A percentile compares a stretch with the other conserved stretches of the same genome.
Evolutionary conservation across 2,888 invertebrate species (phyloP).

Genomic region (Dryococelus australis): DNA sequence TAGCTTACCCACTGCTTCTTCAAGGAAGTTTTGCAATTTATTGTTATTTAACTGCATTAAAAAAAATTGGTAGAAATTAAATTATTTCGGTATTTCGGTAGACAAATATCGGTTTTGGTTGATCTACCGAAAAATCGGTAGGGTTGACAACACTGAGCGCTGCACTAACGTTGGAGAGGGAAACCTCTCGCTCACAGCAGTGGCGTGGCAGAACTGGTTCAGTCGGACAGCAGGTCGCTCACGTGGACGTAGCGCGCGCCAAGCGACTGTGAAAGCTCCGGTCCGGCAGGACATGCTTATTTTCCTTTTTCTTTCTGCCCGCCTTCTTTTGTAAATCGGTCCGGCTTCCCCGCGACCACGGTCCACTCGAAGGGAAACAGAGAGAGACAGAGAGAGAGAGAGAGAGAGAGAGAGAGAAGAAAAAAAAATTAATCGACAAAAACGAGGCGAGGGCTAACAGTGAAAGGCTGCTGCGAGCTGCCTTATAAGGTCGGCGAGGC

Average conservation of each 20-base stretch:
- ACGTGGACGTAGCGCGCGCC: neutral
- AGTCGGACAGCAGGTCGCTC: neutral
- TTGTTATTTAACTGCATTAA: too few species aligned
- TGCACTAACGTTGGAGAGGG: neutral
- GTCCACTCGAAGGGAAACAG: neutral
- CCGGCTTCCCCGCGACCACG: neutral
- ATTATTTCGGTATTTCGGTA: too few species aligned
- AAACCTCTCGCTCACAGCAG: neutral
- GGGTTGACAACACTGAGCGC: too few species aligned
- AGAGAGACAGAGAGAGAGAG: neutral
- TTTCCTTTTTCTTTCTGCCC: neutral
- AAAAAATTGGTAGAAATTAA: too few species aligned
- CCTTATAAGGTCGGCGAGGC: neutral
- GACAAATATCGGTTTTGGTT: too few species aligned
- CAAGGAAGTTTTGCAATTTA: too few species aligned
- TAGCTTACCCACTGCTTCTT: too few species aligned
- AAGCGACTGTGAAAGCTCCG: neutral
- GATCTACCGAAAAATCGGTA: too few species aligned
- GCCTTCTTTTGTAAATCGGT: neutral
- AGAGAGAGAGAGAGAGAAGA: too few species aligned
- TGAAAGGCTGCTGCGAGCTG: neutral
- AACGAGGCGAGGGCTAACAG: neutral
- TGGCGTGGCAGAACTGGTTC: neutral
- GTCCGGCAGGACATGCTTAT: neutral
- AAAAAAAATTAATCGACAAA: neutral